Percentiles rank a stretch among this genome's conserved stretches.
Evolutionary conservation across 92 coral and sea anemone genomes (phyloP).

Genomic region (Epizoanthus scotinus): DNA sequence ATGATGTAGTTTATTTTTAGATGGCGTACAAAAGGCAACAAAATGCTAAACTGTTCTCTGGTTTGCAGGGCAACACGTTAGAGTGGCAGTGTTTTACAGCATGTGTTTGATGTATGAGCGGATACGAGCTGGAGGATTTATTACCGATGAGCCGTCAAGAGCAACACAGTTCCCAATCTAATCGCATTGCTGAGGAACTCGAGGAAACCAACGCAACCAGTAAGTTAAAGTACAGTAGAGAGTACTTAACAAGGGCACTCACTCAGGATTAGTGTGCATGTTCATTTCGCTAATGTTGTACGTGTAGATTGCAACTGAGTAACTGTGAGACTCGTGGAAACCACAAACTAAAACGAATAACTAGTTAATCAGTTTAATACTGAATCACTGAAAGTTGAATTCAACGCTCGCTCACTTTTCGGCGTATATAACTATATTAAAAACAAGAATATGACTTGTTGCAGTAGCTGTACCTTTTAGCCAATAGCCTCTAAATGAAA

Average conservation of each 20-base stretch:
- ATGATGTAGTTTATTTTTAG: slow-evolving; percentile 31
- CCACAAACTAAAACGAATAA: no score
- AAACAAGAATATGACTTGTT: no score
- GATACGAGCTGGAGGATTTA: slow-evolving; percentile 34
- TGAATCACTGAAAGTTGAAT: no score
- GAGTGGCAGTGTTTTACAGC: slow-evolving; percentile 42
- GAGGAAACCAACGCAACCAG: slow-evolving; percentile 13
- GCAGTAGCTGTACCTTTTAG: no score
- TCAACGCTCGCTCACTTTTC: no score
- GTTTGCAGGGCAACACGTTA: slow-evolving; percentile 37
- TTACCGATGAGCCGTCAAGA: slow-evolving; percentile 61
- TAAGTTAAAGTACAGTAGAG: slow-evolving; percentile 16
- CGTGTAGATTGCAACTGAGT: neutral
- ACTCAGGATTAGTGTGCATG: slow-evolving; percentile 6
- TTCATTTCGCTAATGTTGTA: slow-evolving; percentile 18
- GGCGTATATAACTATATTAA: no score
- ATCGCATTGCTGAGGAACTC: neutral
- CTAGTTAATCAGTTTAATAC: no score
- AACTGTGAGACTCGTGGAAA: neutral
- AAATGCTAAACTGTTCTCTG: slow-evolving; percentile 25
- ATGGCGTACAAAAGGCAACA: slow-evolving; percentile 20
- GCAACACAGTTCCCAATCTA: neutral
- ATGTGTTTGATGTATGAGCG: slow-evolving; percentile 61
- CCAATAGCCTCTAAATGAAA: neutral
- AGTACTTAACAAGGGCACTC: slow-evolving; percentile 7